Conservation (phyloP, 2,113 vertebrate genomes). For the Psephotus haematonotus region DNA sequence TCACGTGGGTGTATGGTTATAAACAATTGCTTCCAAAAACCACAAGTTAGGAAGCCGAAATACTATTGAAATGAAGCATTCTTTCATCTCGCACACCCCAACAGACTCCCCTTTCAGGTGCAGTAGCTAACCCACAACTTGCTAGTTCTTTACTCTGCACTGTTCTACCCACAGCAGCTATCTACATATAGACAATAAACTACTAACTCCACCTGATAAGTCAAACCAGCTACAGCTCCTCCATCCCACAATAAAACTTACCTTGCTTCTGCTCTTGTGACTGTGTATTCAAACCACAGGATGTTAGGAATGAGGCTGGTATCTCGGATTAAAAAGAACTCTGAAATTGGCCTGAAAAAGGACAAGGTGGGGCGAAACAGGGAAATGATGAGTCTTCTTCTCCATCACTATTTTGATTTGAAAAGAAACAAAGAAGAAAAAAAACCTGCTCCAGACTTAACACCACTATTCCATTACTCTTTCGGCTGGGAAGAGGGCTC, state of each 20-base stretch:
- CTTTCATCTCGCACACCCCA: not conserved
- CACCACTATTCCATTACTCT: not conserved
- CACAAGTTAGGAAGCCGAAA: not conserved
- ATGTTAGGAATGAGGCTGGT: conserved; percentile 99
- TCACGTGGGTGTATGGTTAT: not conserved
- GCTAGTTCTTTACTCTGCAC: not conserved
- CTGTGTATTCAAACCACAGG: conserved; percentile 98
- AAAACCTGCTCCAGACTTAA: not conserved
- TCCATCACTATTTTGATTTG: not conserved
- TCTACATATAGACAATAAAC: not conserved
- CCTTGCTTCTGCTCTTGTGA: conserved; percentile 98
- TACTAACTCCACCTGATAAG: not conserved
- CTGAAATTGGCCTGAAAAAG: conserved; percentile 88
- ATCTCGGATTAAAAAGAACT: conserved; percentile 98
- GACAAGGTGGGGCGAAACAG: not conserved
- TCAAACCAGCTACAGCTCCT: not conserved
- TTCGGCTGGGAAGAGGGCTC: not conserved
- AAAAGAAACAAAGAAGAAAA: not conserved
- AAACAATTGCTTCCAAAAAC: not conserved
- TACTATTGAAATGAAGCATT: not conserved
- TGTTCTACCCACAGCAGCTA: not conserved
- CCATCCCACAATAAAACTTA: conserved; percentile 52
- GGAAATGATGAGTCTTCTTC: not conserved
- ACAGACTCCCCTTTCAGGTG: not conserved
- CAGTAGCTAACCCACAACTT: not conserved